A percentile compares a stretch with the other conserved stretches of the same genome.
Evolutionary conservation across 1,140 invertebrate species (phyloP).

Genomic region (Hycleus cichorii): DNA sequence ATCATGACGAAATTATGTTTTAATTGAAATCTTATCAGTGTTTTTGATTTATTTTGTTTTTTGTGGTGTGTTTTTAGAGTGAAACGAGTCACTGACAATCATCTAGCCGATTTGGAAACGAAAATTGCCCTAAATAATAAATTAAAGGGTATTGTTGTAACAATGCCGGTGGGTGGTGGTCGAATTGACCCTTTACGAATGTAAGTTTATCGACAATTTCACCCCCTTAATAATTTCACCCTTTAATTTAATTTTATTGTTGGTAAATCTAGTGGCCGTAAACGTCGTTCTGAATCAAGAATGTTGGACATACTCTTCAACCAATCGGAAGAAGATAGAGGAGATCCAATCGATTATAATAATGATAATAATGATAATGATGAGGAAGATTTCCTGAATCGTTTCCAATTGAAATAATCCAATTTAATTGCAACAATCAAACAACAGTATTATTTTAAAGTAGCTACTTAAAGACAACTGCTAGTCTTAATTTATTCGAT

Average conservation of each 20-base stretch:
- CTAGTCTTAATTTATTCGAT: constrained; percentile 5
- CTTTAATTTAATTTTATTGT: neutral
- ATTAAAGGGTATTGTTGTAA: constrained; percentile 23
- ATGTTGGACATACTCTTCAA: constrained; percentile 26
- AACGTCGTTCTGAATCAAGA: constrained; percentile 22
- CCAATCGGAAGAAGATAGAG: constrained; percentile 28
- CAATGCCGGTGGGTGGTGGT: constrained; percentile 23
- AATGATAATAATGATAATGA: neutral
- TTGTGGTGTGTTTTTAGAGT: constrained; percentile 20
- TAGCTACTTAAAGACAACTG: neutral
- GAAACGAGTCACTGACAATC: constrained; percentile 24
- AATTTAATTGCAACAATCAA: neutral
- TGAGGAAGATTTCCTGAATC: too few relatives aligned
- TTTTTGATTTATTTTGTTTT: too few relatives aligned
- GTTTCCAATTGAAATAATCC: neutral
- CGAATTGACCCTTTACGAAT: constrained; percentile 18
- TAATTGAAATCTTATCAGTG: too few relatives aligned
- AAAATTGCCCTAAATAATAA: constrained; percentile 20
- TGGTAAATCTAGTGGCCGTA: constrained; percentile 24
- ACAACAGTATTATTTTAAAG: neutral
- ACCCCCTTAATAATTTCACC: neutral
- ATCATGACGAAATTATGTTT: too few relatives aligned
- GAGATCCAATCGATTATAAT: constrained; percentile 20
- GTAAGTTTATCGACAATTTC: constrained; percentile 12
- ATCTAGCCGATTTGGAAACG: constrained; percentile 23